These are phyloP conservation scores for Spialia ferax DNA, from an alignment of 2,888 invertebrate genomes.

Conservation along the genomic window DNA sequence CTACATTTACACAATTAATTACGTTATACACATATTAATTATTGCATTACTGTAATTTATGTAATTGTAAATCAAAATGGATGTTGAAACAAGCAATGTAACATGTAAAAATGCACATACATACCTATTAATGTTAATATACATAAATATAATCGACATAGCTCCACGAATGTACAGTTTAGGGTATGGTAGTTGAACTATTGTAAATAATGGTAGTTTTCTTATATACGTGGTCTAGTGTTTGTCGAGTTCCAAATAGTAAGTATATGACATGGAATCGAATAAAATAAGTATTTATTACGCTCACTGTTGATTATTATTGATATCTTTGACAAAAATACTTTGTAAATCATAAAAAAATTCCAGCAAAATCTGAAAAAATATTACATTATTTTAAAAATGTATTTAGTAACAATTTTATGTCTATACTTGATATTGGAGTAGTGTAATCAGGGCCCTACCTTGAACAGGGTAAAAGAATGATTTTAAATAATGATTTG, in stretches of 20 bases:
- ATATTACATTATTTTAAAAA: not conserved
- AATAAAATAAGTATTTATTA: not conserved
- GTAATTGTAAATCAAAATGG: not conserved
- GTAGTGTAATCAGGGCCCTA: constrained; percentile 26
- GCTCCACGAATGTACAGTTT: constrained; percentile 48
- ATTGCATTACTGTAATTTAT: too few relatives aligned
- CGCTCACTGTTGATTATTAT: not conserved
- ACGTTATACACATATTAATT: too few relatives aligned
- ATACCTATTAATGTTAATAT: constrained; percentile 14
- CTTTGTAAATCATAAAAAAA: not conserved
- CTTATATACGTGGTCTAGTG: constrained; percentile 48
- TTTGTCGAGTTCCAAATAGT: constrained; percentile 36
- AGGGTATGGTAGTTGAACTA: constrained; percentile 41
- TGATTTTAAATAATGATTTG: constrained; percentile 30
- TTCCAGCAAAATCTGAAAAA: not conserved
- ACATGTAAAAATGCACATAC: constrained; percentile 32
- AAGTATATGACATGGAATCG: constrained; percentile 20
- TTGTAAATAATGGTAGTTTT: constrained; percentile 63
- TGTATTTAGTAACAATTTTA: not conserved
- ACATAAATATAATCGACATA: constrained; percentile 37
- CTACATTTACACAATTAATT: too few relatives aligned
- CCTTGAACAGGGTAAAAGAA: constrained; percentile 37
- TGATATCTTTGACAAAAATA: not conserved
- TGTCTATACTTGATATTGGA: constrained; percentile 19
- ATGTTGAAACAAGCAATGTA: not conserved